Base-by-base conservation (phyloP, 2,888 invertebrate genomes). In the Tortricodes alternella region DNA sequence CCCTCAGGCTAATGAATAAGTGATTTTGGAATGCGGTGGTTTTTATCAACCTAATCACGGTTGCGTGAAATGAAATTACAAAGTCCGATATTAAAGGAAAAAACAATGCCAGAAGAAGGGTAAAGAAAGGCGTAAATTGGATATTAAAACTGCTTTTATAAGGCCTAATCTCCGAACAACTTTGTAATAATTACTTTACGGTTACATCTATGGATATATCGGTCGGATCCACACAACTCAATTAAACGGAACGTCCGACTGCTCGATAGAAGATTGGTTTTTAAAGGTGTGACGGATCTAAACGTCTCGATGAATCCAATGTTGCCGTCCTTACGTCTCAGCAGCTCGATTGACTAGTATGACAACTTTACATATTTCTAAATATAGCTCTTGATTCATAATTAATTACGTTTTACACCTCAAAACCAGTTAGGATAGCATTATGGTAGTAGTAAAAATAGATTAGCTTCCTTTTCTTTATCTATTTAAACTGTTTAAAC, bases 281-380 rank as follows among this genome's bases (percentile, higher is more conserved):
- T 34, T 16, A 39, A 0, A 23, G 18, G 27, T 18, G 44, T 50
- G 44, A 56, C 37, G 49, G 44, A 56, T 50, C 37, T 29, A 29
- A 15, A 46, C 5, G 16, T 19, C 19, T 37, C 34, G 9, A 4
- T 29, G n/a, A n/a, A n/a, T 9, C 11, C 3, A 4, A 11, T 29
- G 11, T n/a, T 11, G n/a, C 11, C 29, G 9, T n/a, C n/a, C n/a
- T n/a, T n/a, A n/a, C n/a, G n/a, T n/a, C n/a, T n/a, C n/a, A n/a
- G n/a, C 29, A 29, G 11, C 29, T 29, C 11, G 29, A 29, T 29
- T 34, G 34, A 13, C 34, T 6, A 1, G 13, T 7, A 13, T 6
- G 15, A 34, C 2, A 34, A 34, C 11, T 0, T 3, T 5, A 8
- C 13, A 0, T 15, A n/a, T 46, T 34, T 37, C 35, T 35, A 37